Base-by-base conservation (phyloP, 2,888 invertebrate species). In the Craniophora ligustri region DNA sequence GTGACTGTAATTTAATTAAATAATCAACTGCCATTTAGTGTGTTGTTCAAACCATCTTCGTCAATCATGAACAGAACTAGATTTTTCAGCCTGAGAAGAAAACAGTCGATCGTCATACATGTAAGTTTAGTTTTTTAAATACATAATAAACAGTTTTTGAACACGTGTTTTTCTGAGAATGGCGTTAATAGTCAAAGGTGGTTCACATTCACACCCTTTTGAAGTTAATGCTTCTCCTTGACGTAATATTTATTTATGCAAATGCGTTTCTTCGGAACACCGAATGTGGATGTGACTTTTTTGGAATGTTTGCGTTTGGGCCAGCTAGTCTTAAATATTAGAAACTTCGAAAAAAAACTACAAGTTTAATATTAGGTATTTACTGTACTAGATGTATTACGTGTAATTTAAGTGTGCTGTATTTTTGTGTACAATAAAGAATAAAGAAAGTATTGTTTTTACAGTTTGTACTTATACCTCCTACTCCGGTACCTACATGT, bases 191-290 rank as follows among this genome's bases (percentile, higher is more conserved):
- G 66, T 36, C n/a, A 35, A 50, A 46, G 46, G 34, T 58, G 59
- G 55, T 59, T 40, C 35, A 38, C 49, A 45, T 66, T 65, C 53
- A 54, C 57, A 68, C 57, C 54, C 64, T 55, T 72, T 71, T 72
- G 72, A 67, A 57, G 67, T 68, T 70, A 63, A 58, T 58, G 69
- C 45, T 49, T 40, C 55, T 47, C 62, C 38, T 53, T 39, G 60
- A 47, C 49, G 61, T 48, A 53, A 55, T 72, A 74, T 74, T 76
- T 73, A 64, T 68, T 58, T 67, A 69, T 71, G 67, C 62, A 68
- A 72, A 68, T 72, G 73, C 45, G 58, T 67, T 75, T 68, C 65
- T 55, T 62, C 50, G 68, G 61, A 78, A 68, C 30, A 54, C 57
- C 36, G 48, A 50, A 56, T 60, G 57, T 51, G 53, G 26, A 15